Base-by-base conservation (phyloP, 2,888 invertebrate genomes). In the Crocallis elinguaria region DNA sequence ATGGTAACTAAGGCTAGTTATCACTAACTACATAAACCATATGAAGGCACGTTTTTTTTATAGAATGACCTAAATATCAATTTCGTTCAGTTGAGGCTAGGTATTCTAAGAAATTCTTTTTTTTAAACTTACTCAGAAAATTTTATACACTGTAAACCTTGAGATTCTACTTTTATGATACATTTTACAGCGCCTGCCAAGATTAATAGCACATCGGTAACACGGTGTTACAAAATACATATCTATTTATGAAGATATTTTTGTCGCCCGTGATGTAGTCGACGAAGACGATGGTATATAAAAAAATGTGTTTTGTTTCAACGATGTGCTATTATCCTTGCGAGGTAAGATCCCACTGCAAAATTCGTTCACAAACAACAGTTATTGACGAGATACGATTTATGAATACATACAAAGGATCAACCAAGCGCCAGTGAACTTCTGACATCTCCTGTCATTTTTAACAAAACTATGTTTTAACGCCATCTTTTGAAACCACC, bases 21-120 rank as follows among this genome's bases (percentile, higher is more conserved):
- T 71, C 50, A 70, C 75, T 80, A 79, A 70, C 84, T 87, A 88
- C 79, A 43, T 49, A 84, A 80, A 86, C 83, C 82, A 78, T 76
- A 87, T 72, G 84, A 90, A 90, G 90, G 90, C 90, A 90, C 90
- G 87, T 88, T 79, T 29, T 86, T 86, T 85, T 77, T 77, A 84
- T 76, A 87, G 77, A 77, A 83, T 77, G 73, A 81, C 77, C 84
- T 85, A 86, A 46, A 77, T 71, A 77, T 50, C 43, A 23, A 36
- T 45, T 45, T 51, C 19, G 36, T 36, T 46, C 16, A 39, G 43
- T n/a, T 19, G 36, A 33, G 32, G 29, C 17, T 45, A 48, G 33
- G 29, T 45, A 39, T 42, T 46, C 41, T 52, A 46, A 38, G 46
- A 41, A 45, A 52, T 46, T 46, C 38, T 23, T 19, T 23, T 42